phyloP scores from a whole-genome alignment of 2,888 invertebrate species.

The Megalurothrips usitatus region DNA sequence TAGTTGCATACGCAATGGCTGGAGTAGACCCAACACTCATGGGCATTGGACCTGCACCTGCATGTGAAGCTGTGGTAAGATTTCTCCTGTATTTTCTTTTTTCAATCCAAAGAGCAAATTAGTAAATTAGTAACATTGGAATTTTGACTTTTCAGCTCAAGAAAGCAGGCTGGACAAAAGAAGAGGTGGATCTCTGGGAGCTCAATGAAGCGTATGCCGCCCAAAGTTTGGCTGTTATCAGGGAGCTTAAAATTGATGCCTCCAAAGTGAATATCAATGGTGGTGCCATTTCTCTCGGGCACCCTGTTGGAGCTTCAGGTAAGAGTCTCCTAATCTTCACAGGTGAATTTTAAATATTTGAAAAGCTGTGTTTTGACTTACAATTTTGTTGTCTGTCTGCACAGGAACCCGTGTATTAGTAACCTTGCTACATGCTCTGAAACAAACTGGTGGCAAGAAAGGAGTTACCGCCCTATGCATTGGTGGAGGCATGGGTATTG shows the following conservation, averaged over 20 bases:
- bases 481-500: conserved; percentile 84
- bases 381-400: conserved; percentile 29
- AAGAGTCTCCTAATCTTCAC: conserved; percentile 30
- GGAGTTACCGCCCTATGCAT: conserved; percentile 78
- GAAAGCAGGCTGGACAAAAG: conserved; percentile 57
- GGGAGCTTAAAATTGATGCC: conserved; percentile 57
- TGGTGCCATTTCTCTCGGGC: conserved; percentile 74
- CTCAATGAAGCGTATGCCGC: conserved; percentile 80
- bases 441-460: conserved; percentile 57
- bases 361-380: not conserved
- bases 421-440: conserved; percentile 65
- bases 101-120: no score
- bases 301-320: conserved; percentile 76
- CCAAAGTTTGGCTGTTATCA: conserved; percentile 61
- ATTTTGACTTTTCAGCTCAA: conserved; percentile 48
- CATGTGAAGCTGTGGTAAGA: conserved; percentile 44
- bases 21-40: conserved; percentile 74
- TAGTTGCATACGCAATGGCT: conserved; percentile 68
- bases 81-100: not conserved
- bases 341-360: not conserved
- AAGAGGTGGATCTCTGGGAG: conserved; percentile 74
- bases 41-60: conserved; percentile 70
- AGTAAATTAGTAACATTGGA: no score
- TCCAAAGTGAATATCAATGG: conserved; percentile 70
- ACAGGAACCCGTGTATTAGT: conserved; percentile 60